Percentiles rank a stretch among this genome's conserved stretches.
Evolutionary conservation across 2,888 invertebrate genomes (phyloP).

Genomic region (Trachelus stipa): DNA sequence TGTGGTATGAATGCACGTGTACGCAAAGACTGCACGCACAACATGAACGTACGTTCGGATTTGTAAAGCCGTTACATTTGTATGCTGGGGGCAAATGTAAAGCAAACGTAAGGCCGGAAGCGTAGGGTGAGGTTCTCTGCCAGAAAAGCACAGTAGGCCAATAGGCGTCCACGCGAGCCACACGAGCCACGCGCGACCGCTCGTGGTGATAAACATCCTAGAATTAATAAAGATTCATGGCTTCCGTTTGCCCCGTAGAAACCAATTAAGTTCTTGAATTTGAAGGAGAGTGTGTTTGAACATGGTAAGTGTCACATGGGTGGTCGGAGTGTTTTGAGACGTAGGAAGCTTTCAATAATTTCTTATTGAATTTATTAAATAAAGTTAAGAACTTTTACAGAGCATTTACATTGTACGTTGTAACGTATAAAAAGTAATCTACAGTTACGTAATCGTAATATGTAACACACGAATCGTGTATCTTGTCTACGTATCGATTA

Average conservation of each 20-base stretch:
- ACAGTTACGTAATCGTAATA: no score
- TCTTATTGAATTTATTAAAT: neutral
- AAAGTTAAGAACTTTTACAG: no score
- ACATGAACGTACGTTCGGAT: neutral
- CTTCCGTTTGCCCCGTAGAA: constrained; percentile 36
- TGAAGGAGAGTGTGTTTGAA: neutral
- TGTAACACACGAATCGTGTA: no score
- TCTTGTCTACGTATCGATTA: no score
- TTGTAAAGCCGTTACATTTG: neutral
- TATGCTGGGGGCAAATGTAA: neutral
- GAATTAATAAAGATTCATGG: constrained; percentile 55
- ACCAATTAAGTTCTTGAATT: neutral
- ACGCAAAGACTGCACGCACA: no score
- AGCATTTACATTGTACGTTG: no score
- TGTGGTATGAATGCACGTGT: no score
- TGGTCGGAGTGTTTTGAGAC: neutral
- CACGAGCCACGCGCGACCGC: constrained; percentile 39
- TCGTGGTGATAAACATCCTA: constrained; percentile 44
- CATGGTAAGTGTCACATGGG: neutral
- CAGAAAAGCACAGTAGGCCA: constrained; percentile 11
- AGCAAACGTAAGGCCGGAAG: neutral
- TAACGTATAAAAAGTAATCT: no score
- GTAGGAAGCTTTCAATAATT: neutral
- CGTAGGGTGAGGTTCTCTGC: constrained; percentile 8
- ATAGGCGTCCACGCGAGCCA: constrained; percentile 33